Base-by-base conservation (phyloP, 2,888 invertebrate species). In the Deladenus siricidicola region DNA sequence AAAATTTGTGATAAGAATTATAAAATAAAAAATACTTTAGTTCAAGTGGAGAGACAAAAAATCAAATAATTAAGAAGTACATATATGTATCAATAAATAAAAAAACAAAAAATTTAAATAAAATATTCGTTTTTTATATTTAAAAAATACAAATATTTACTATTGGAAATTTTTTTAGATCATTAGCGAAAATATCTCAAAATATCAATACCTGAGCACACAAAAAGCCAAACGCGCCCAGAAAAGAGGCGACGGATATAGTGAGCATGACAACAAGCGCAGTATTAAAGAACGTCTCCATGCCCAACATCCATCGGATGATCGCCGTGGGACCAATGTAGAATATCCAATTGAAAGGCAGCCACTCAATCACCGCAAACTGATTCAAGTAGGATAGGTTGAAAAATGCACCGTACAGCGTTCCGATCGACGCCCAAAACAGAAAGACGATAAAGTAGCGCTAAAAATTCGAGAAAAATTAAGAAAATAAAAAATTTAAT, bases 381-480 rank as follows among this genome's bases (percentile, higher is more conserved):
- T 44, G 45, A 50, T 72, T 64, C 60, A 49, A 21, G 48, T 69
- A 71, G 17, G 49, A 44, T 17, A 62, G 57, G 19, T 72, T 65
- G 50, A 67, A 66, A 4, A 60, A 65, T 24, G 69, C 61, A 3
- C 70, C 71, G 45, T 75, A 64, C 8, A 58, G 26, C 0, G 71
- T 56, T 4, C 75, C 78, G 23, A 75, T 52, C n/a, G 64, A 53
- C 21, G 73, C 71, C 76, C 77, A 79, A 58, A 81, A 71, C 21
- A 78, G 72, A 58, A 80, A 80, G 0, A 80, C 73, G 45, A 81
- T 72, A 63, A 81, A 82, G 63, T 80, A 80, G 24, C 81, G 71
- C 70, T 81, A 59, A 24, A 69, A 63, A 21, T 21, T 8, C 23
- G 4, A 3, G 6, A 21, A 21, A 50, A 6, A 50, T 19, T 28